Conservation (phyloP, 2,797 vertebrate genomes). For the Notolepis coatsorum region DNA sequence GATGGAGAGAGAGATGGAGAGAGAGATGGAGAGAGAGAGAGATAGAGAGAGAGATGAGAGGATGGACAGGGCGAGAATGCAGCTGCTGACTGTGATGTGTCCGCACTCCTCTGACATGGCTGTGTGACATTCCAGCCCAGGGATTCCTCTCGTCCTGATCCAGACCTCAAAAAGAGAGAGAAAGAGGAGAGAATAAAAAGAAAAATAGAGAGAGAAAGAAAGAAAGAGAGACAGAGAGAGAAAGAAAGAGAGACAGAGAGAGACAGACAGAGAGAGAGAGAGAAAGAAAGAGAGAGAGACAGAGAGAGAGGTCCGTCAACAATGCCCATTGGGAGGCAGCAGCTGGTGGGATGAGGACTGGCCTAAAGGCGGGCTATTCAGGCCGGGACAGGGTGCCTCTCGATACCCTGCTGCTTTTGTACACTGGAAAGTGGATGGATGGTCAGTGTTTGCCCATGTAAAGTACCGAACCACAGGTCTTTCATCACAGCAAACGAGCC, state of each 20-base stretch:
- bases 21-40: too few species aligned
- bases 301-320: conserved; percentile 60
- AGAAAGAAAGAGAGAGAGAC: conserved; percentile 36
- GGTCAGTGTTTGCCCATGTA: conserved; percentile 67
- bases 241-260: conserved; percentile 8
- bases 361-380: conserved; percentile 77
- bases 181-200: conserved; percentile 36
- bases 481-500: conserved; percentile 38
- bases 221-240: conserved; percentile 17
- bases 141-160: conserved; percentile 69
- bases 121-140: conserved; percentile 80
- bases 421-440: conserved; percentile 74
- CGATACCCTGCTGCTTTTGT: conserved; percentile 68
- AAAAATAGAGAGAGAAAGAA: conserved; percentile 25
- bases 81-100: conserved; percentile 75
- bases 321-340: conserved; percentile 80
- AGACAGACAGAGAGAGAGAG: conserved; percentile 20
- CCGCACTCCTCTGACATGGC: conserved; percentile 71
- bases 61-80: conserved; percentile 73
- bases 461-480: conserved; percentile 47
- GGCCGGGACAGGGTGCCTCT: conserved; percentile 67
- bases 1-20: too few species aligned
- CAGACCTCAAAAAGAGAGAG: conserved; percentile 10
- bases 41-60: conserved; percentile 42
- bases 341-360: conserved; percentile 77